These are phyloP conservation scores for Leptinotarsa lineolata DNA, from an alignment of 1,140 invertebrate species.

Conservation along the genomic window DNA sequence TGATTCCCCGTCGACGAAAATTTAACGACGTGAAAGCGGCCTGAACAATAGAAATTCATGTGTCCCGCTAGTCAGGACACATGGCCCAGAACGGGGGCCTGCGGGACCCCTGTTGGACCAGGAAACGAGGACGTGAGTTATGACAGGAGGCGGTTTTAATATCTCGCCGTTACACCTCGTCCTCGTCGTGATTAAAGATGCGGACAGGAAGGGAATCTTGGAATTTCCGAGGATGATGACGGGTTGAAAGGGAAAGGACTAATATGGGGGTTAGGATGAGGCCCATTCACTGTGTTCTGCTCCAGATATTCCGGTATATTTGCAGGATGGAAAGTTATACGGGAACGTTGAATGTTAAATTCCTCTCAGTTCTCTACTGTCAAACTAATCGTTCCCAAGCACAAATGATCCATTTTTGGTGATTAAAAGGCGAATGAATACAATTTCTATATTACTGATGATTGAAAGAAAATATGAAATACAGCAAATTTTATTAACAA, in stretches of 20 bases:
- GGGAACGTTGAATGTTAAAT: no score
- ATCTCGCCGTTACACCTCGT: slow-evolving; percentile 1
- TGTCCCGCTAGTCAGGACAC: slow-evolving; percentile 25
- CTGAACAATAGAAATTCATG: slow-evolving; percentile 44
- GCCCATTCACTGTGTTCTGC: background rate
- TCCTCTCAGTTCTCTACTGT: no score
- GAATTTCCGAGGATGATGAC: slow-evolving; percentile 1
- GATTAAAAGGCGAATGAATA: no score
- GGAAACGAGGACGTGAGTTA: slow-evolving; percentile 38
- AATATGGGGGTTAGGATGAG: background rate
- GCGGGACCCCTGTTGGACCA: slow-evolving; percentile 23
- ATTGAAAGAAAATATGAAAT: no score
- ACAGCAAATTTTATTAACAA: no score
- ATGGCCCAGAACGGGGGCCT: background rate
- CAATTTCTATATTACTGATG: no score
- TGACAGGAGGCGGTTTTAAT: slow-evolving; percentile 27
- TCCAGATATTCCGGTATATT: background rate
- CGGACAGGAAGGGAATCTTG: slow-evolving; percentile 1
- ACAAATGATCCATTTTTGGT: no score
- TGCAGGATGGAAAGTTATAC: background rate
- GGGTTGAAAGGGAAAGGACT: background rate
- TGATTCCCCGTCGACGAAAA: slow-evolving; percentile 35
- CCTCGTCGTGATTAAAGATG: background rate
- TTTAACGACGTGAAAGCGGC: slow-evolving; percentile 42
- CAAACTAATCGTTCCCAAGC: no score